These are phyloP conservation scores for Pogoniulus pusillus DNA, from an alignment of 2,797 vertebrate genomes.

Conservation along the genomic window DNA sequence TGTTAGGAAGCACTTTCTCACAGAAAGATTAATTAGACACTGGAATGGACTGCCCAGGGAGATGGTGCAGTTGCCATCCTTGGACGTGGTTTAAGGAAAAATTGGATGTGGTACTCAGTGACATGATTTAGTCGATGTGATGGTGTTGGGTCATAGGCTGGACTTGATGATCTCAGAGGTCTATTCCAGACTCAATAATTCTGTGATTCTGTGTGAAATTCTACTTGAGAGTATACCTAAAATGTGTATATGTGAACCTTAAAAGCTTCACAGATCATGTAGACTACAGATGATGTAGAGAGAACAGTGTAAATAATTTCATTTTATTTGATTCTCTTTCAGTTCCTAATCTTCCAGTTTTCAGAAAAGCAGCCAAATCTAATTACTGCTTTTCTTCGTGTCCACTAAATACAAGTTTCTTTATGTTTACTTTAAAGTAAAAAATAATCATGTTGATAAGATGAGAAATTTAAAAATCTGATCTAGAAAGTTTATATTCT, in stretches of 20 bases:
- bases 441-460: background rate
- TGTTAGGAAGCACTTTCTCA: too few species aligned
- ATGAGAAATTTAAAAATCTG: background rate
- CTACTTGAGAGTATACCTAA: background rate
- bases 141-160: too few species aligned
- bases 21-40: too few species aligned
- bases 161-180: too few species aligned
- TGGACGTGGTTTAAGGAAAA: too few species aligned
- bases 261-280: background rate
- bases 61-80: too few species aligned
- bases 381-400: background rate
- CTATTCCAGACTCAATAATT: too few species aligned
- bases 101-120: too few species aligned
- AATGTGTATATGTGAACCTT: background rate
- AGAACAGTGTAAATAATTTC: background rate
- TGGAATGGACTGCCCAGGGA: too few species aligned
- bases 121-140: too few species aligned
- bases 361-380: background rate
- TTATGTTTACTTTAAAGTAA: background rate
- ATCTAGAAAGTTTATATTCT: background rate
- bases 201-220: background rate
- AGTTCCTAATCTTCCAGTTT: background rate
- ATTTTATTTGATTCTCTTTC: background rate
- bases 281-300: background rate
- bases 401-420: background rate